Percentiles rank a stretch among this genome's conserved stretches.
phyloP scores from a whole-genome alignment of 2,797 vertebrate genomes.

The Calcarius lapponicus region DNA sequence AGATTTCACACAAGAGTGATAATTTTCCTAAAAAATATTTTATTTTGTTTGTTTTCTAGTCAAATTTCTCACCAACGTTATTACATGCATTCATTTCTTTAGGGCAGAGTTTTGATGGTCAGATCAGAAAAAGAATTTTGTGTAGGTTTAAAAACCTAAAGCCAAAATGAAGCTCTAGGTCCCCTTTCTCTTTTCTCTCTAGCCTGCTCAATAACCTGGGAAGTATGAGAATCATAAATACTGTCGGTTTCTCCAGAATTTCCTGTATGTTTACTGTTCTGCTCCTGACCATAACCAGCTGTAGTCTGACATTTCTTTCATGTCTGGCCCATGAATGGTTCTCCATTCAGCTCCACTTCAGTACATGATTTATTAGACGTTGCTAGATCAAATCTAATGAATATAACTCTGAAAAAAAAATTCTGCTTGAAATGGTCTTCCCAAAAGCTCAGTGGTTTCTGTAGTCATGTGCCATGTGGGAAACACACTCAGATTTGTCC shows the following conservation, averaged over 20 bases:
- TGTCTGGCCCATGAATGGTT: neutral
- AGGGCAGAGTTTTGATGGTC: neutral
- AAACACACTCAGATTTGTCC: neutral
- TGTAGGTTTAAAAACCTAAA: neutral
- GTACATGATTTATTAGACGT: neutral
- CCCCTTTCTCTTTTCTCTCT: neutral
- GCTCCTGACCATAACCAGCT: neutral
- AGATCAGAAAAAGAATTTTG: neutral
- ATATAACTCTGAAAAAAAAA: neutral
- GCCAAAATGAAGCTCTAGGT: neutral
- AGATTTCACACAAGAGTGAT: neutral
- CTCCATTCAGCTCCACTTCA: neutral
- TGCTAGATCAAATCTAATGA: neutral
- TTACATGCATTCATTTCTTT: neutral
- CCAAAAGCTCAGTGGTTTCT: neutral
- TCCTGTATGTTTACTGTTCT: neutral
- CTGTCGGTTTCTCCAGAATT: neutral
- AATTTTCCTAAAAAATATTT: neutral
- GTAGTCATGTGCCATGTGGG: neutral
- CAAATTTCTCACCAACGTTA: neutral
- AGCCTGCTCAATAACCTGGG: neutral
- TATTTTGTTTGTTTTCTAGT: neutral
- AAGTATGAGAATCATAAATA: neutral
- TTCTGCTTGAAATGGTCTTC: neutral
- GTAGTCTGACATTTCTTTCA: neutral